Evolutionary conservation across 2,113 vertebrate species (phyloP).

Genomic region (Anarhynchus alexandrinus): DNA sequence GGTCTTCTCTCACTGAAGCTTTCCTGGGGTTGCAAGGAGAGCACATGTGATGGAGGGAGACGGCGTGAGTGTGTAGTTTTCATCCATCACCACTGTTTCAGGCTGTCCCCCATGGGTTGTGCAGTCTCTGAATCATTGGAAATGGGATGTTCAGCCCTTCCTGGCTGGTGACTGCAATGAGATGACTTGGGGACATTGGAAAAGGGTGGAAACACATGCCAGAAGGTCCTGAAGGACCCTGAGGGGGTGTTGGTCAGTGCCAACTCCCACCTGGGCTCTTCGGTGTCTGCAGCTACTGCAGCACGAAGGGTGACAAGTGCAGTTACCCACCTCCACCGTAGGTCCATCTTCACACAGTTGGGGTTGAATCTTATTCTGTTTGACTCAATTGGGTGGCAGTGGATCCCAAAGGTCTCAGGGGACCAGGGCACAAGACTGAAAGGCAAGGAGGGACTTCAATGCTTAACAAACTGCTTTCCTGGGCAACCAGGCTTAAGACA

Average conservation of each 20-base stretch:
- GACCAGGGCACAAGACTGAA: not conserved
- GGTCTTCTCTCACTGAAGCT: not conserved
- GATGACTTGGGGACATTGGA: too few species aligned
- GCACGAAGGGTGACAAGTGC: not conserved
- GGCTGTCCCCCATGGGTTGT: too few species aligned
- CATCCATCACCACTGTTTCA: not conserved
- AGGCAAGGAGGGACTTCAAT: not conserved
- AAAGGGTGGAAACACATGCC: not conserved
- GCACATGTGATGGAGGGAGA: not conserved
- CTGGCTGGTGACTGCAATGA: not conserved
- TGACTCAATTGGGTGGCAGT: not conserved
- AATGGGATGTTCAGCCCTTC: not conserved
- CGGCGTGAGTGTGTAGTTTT: not conserved
- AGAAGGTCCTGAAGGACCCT: not conserved
- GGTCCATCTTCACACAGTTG: rapidly evolving
- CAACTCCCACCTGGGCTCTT: not conserved
- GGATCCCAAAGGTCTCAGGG: not conserved
- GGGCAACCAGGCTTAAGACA: not conserved
- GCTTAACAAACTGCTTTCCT: not conserved
- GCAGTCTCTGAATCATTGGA: not conserved
- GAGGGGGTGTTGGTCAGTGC: not conserved
- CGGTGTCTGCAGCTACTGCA: not conserved
- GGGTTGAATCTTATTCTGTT: not conserved
- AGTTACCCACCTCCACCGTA: not conserved
- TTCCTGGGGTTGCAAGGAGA: not conserved